Evolutionary conservation across 2,797 vertebrate genomes (phyloP), one percentile per base, ranked within the genome.

Genomic region (Tapera naevia): DNA sequence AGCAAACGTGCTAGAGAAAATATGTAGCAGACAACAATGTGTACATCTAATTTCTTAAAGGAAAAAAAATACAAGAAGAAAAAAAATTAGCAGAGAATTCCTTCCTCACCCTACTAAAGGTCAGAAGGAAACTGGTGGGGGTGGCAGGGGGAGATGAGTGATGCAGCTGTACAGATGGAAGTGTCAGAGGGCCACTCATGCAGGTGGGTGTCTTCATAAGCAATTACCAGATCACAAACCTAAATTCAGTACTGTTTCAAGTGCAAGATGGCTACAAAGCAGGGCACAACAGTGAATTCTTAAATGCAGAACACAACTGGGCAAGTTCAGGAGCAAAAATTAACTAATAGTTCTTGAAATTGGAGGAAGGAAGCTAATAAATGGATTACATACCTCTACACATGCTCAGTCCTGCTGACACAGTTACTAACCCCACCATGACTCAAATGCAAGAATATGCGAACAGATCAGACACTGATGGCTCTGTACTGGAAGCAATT

Each of bases 181-280:
- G 41, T 17, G 21, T 80, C 72, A 80, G 57, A 86, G 19, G 19
- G 9, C 27, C 72, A 64, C 76, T 41, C 45, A 53, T 69, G 83
- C 69, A 71, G 35, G 43, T 3, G 4, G 33, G 66, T 41, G 21
- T 86, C 88, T 95, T 84, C 80, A 91, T 75, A 85, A 93, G 32
- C 53, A 80, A 92, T 90, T 93, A 93, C 78, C 76, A 86, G 75
- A 95, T 93, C 73, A 93, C 60, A 95, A 97, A 83, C 66, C 74
- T 89, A 86, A 87, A 96, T 91, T 76, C 89, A 88, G 50, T 69
- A 43, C 14, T 14, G 80, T 72, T 76, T 87, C 28, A 89, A 86
- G 92, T 54, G 81, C 72, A 37, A 93, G 58, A 86, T 93, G 45
- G 61, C 57, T 76, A 80, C 57, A 90, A 79, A 6, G 1, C 10